These are phyloP conservation scores for roundworm (Caenorhabditis elegans) DNA, from an alignment of 1,140 invertebrate species.

Conservation along the genomic window WBcel235 BX284606.5:15267501-15268000, in stretches of 20 bases:
- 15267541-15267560: no score
- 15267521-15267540: no score
- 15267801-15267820: slow-evolving; percentile 16
- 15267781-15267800: slow-evolving; percentile 45
- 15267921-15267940: no score
- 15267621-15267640: slow-evolving; percentile 25
- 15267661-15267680: slow-evolving; percentile 47
- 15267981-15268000: no score
- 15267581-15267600: no score
- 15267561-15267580: no score
- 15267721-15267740: slow-evolving; percentile 50
- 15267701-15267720: slow-evolving; percentile 46
- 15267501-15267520: no score
- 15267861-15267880: background rate
- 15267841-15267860: slow-evolving; percentile 36
- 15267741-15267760: slow-evolving; percentile 48
- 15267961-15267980: no score
- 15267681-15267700: slow-evolving; percentile 46
- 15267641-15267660: slow-evolving; percentile 44
- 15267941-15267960: no score
- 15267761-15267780: slow-evolving; percentile 43
- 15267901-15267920: no score
- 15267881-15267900: no score
- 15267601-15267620: slow-evolving; percentile 21
- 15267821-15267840: slow-evolving; percentile 39